Base-by-base conservation (phyloP, 2,888 invertebrate genomes). In the Exocentrus adspersus region DNA sequence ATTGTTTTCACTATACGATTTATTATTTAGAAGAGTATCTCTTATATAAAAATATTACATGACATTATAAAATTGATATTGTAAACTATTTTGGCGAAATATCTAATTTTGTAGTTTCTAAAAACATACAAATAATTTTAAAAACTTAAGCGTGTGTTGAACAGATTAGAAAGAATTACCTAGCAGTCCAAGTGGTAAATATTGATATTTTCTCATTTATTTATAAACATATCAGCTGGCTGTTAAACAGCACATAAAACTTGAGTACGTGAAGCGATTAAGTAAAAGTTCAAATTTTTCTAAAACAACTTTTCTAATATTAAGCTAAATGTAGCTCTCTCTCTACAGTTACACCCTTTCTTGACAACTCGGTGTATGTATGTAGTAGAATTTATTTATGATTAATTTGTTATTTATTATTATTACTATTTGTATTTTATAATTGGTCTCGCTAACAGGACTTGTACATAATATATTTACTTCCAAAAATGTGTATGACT, bases 381-480 rank as follows among this genome's bases (percentile, higher is more conserved):
- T 69, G 72, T 65, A 74, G 68, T 78, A 79, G 77, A 76, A 65
- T 77, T 74, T 72, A 76, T 76, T 78, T 76, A 76, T 75, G 69
- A 68, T 74, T 71, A 71, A 75, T 78, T 78, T 79, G 79, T 80
- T 81, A 80, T 80, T 80, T 80, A 80, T 80, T 81, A 74, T 74
- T 76, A 76, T 80, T 81, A 74, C 74, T 76, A 76, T 79, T 79
- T 79, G 77, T 80, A 79, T 80, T 80, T 80, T 79, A 76, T 79
- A 78, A 75, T 77, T 80, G 81, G 80, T 81, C 79, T 81, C 79
- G 80, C 80, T 81, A 80, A 80, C 80, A 80, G 79, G 78, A 80
- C 77, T 80, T 79, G 82, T 82, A 82, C 78, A 82, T 81, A n/a
- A n/a, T n/a, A 81, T 69, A 78, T 79, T 78, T 79, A 78, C 78